Evolutionary conservation across 2,113 vertebrate genomes (phyloP), one percentile per base, ranked within the genome.

Genomic region (Spilogale gracilis): DNA sequence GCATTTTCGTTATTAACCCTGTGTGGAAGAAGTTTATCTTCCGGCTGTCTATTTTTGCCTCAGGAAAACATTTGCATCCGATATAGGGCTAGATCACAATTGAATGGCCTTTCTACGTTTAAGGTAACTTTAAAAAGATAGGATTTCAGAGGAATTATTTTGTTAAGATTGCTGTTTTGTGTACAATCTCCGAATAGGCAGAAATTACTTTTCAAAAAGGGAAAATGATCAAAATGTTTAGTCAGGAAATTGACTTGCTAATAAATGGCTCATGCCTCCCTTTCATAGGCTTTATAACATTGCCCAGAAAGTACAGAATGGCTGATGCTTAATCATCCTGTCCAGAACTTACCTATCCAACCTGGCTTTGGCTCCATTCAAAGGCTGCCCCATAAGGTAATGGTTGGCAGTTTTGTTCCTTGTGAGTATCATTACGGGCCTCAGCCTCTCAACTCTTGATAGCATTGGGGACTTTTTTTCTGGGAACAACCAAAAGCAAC

Each of bases 1-100:
- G 98, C 98, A 96, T 96, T 98, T 98, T 96, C 45, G 16, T 67
- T 85, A 38, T 98, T 98, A 98, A 98, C 98, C 97, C 97, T 97
- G 8, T 97, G 80, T 79, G 95, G 95, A 82, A 94, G 74, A 98
- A 97, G 69, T 97, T 98, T 96, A 20, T 97, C 54, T 78, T 97
- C 95, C 97, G 73, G 6, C 78, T 97, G 32, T 63, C 10, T 91
- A 94, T 32, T 86, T 94, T 69, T 73, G 54, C 50, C 50, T 94
- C 52, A 32, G 18, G 20, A 94, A 97, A 94, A 89, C 94, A 48
- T 94, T 96, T 95, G 18, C 9, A 1, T 85, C 97, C 82, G 63
- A 48, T 61, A 54, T n/a, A 71, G 50, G 58, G 13, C 25, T 52
- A 45, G 60, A 56, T 84, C 12, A 92, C 85, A 91, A 78, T 78